phyloP scores from a whole-genome alignment of 1,140 invertebrate genomes.

The Thaumatotibia leucotreta region DNA sequence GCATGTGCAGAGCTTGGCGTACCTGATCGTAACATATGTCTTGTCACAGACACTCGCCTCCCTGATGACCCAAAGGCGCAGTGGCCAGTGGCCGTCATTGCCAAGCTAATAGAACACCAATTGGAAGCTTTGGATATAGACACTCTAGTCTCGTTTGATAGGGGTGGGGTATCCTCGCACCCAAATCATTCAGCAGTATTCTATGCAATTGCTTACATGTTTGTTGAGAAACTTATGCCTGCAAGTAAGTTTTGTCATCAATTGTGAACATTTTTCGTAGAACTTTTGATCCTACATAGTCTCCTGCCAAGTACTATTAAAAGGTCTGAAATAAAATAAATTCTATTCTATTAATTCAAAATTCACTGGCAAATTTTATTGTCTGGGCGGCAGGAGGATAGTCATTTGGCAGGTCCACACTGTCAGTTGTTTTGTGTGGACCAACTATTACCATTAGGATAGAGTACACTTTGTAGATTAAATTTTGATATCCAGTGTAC shows the following conservation, averaged over 20 bases:
- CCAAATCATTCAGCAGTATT: constrained; percentile 92
- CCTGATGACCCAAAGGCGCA: constrained; percentile 84
- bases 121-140: constrained; percentile 87
- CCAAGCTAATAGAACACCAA: constrained; percentile 83
- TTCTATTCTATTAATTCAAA: too few species aligned
- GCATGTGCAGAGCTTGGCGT: constrained; percentile 89
- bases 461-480: too few species aligned
- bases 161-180: constrained; percentile 92
- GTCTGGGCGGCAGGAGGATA: too few species aligned
- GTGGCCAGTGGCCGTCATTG: constrained; percentile 87
- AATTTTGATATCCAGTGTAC: neutral
- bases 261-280: neutral
- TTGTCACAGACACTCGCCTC: constrained; percentile 83
- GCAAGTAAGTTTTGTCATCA: constrained; percentile 50
- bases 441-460: too few species aligned
- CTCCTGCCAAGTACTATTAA: too few species aligned
- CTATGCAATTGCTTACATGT: constrained; percentile 86
- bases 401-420: too few species aligned
- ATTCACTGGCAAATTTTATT: too few species aligned
- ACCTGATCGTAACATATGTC: constrained; percentile 83
- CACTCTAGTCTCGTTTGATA: constrained; percentile 94
- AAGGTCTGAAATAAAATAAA: too few species aligned
- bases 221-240: constrained; percentile 85
- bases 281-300: too few species aligned
- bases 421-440: too few species aligned